These are phyloP conservation scores for Drosophila peninsularis DNA, from an alignment of 2,888 invertebrate genomes.

Conservation along the genomic window DNA sequence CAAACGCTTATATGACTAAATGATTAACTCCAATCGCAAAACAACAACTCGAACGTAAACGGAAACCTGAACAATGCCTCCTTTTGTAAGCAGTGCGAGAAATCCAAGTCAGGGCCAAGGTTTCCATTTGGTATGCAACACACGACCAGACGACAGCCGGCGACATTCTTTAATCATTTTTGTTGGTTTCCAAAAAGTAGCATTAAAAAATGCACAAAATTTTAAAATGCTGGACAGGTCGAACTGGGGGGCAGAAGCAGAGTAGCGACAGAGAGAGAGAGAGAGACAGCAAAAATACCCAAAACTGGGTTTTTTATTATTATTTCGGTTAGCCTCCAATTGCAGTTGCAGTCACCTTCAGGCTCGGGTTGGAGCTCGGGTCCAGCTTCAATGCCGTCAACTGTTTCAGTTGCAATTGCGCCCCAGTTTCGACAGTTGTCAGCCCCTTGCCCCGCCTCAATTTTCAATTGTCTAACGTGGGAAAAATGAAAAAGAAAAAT, in stretches of 20 bases:
- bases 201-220: constrained; percentile 17
- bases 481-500: constrained; percentile 26
- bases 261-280: background rate
- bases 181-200: constrained; percentile 16
- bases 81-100: constrained; percentile 37
- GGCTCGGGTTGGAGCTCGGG: constrained; percentile 6
- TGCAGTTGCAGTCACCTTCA: constrained; percentile 42
- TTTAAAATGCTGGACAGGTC: constrained; percentile 40
- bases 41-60: constrained; percentile 5
- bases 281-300: constrained; percentile 13
- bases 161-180: constrained; percentile 54
- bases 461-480: constrained; percentile 53
- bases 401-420: constrained; percentile 39
- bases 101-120: constrained; percentile 67
- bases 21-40: constrained; percentile 27
- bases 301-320: constrained; percentile 21
- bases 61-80: constrained; percentile 33
- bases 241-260: background rate
- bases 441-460: background rate
- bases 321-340: constrained; percentile 20
- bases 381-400: constrained; percentile 40
- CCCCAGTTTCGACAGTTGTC: constrained; percentile 40
- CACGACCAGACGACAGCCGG: constrained; percentile 12
- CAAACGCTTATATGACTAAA: constrained; percentile 4
- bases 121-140: constrained; percentile 51